phyloP scores from a whole-genome alignment of 2,113 vertebrate genomes.

The Ochotona curzoniae region DNA sequence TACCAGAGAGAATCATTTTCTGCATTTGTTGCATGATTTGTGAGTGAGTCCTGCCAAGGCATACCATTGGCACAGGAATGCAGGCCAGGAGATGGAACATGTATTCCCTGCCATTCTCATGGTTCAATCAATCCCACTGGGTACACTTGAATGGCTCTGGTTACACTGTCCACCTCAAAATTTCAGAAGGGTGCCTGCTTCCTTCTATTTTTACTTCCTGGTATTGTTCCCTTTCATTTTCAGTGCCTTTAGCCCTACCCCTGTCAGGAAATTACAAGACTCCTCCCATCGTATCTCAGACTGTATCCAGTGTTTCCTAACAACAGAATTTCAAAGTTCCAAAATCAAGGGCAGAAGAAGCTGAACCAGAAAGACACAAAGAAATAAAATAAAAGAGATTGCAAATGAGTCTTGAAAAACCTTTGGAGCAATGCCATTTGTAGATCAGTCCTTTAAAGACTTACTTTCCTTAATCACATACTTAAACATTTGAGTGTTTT shows the following conservation, averaged over 20 bases:
- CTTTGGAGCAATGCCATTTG: conserved; percentile 8
- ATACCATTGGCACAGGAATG: not conserved
- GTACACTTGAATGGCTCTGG: not conserved
- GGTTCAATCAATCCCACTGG: not conserved
- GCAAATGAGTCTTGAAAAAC: conserved; percentile 25
- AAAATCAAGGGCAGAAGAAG: not conserved
- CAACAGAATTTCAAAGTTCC: not conserved
- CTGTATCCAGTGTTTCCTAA: not conserved
- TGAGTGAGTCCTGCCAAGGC: not conserved
- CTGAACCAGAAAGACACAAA: conserved; percentile 35
- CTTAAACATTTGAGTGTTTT: conserved; percentile 40
- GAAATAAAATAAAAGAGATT: not conserved
- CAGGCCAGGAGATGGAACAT: not conserved
- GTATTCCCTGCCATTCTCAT: too few relatives aligned
- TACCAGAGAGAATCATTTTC: not conserved
- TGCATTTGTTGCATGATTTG: not conserved
- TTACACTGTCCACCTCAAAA: not conserved
- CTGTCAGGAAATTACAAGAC: not conserved
- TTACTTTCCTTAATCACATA: conserved; percentile 48
- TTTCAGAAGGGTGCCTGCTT: not conserved
- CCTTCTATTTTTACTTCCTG: not conserved
- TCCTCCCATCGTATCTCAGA: not conserved
- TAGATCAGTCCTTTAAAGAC: conserved; percentile 32
- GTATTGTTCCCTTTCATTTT: not conserved
- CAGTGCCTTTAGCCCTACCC: not conserved